Conservation (phyloP, 2,888 invertebrate genomes). For the Ormia ochracea region DNA sequence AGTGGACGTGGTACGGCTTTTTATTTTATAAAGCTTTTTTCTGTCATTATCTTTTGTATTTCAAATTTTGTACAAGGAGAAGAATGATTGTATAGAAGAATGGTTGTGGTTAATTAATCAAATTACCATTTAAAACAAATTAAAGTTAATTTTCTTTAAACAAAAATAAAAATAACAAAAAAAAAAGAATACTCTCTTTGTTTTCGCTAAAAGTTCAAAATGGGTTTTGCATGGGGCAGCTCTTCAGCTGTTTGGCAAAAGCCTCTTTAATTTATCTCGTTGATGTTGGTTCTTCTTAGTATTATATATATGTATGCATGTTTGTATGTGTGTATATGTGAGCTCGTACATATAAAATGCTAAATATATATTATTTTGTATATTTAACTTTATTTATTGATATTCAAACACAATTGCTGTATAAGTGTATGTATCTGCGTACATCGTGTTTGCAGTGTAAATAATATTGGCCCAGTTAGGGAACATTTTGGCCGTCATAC, state of each 20-base stretch:
- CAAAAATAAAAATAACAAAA: too few relatives aligned
- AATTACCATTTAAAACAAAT: constrained; percentile 55
- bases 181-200: constrained; percentile 1
- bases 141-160: constrained; percentile 30
- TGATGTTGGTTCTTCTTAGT: not conserved
- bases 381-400: constrained; percentile 18
- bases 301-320: too few relatives aligned
- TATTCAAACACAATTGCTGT: constrained; percentile 12
- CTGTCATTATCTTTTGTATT: constrained; percentile 7
- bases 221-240: not conserved
- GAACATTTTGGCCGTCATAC: not conserved
- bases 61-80: not conserved
- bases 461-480: constrained; percentile 34
- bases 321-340: too few relatives aligned
- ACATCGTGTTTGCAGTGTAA: constrained; percentile 18
- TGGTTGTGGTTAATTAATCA: constrained; percentile 54
- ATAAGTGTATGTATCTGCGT: not conserved
- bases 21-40: not conserved
- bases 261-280: not conserved
- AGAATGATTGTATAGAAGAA: not conserved
- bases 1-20: not conserved
- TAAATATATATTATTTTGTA: not conserved
- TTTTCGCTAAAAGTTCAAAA: not conserved
- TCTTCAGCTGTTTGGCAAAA: not conserved
- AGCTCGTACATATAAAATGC: not conserved